These are phyloP conservation scores for Malacosoma neustria DNA, from an alignment of 2,888 invertebrate genomes.

Conservation along the genomic window DNA sequence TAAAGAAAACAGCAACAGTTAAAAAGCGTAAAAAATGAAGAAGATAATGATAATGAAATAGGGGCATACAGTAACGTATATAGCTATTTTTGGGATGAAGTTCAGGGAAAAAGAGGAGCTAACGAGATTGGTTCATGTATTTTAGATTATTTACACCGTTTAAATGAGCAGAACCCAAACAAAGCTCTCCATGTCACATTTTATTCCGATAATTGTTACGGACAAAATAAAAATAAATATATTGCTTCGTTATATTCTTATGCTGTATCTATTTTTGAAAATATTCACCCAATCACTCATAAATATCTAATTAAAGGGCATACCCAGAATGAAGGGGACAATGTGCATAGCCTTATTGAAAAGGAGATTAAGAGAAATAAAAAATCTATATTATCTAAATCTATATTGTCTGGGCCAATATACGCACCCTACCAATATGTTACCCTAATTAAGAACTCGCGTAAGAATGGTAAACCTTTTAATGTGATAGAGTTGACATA, in stretches of 20 bases:
- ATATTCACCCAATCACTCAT: neutral
- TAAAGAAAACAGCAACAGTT: neutral
- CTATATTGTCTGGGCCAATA: slow-evolving; percentile 5
- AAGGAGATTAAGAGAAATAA: slow-evolving; percentile 6
- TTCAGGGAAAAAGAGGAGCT: slow-evolving; percentile 4
- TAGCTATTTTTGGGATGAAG: slow-evolving; percentile 4
- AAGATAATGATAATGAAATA: no score
- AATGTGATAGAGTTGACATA: neutral
- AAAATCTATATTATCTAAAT: no score
- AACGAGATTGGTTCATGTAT: slow-evolving; percentile 7
- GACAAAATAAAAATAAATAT: slow-evolving; percentile 9
- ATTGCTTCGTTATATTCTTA: slow-evolving; percentile 4
- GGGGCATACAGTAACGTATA: no score
- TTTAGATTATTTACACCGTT: slow-evolving; percentile 3
- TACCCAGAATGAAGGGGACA: slow-evolving; percentile 5
- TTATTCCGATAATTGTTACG: slow-evolving; percentile 5
- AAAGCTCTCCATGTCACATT: neutral
- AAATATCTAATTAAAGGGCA: slow-evolving; percentile 3
- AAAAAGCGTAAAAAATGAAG: no score
- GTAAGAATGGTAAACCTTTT: neutral
- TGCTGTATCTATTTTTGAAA: neutral
- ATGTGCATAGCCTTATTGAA: slow-evolving; percentile 5
- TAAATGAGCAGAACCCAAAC: neutral
- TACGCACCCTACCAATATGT: slow-evolving; percentile 2
- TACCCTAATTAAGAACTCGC: neutral